Percentiles rank a stretch among this genome's conserved stretches.
phyloP scores from a whole-genome alignment of 1,140 invertebrate species.

The Pemphigus obesinymphae region DNA sequence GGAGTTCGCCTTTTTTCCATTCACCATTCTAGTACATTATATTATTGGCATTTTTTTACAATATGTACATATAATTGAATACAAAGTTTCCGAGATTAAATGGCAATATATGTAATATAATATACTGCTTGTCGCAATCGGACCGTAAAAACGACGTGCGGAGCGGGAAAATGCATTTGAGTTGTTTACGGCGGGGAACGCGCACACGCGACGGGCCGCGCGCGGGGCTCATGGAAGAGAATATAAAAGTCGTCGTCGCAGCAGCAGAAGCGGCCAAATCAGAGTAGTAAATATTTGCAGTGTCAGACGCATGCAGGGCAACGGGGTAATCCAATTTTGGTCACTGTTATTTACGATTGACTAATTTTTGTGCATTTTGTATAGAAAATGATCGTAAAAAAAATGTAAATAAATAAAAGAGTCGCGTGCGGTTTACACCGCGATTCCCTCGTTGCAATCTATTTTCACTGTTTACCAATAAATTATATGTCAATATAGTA shows the following conservation, averaged over 20 bases:
- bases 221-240: too few species aligned
- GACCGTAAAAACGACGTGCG: neutral
- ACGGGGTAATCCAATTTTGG: slow-evolving; percentile 11
- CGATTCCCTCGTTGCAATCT: neutral
- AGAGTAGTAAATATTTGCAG: slow-evolving; percentile 36
- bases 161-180: slow-evolving; percentile 26
- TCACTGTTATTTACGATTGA: neutral
- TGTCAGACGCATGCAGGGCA: slow-evolving; percentile 4
- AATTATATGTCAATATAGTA: too few species aligned
- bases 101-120: neutral
- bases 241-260: too few species aligned
- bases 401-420: neutral
- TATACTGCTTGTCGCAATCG: neutral
- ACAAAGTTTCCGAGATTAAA: neutral
- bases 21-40: too few species aligned
- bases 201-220: neutral
- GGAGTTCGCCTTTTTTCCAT: too few species aligned
- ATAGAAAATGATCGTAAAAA: neutral
- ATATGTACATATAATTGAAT: too few species aligned
- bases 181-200: slow-evolving; percentile 29
- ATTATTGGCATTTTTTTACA: too few species aligned
- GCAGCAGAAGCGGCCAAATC: too few species aligned
- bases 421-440: neutral
- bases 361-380: slow-evolving; percentile 33
- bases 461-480: neutral